Conservation (phyloP, 2,113 vertebrate species). For the Pithys albifrons region DNA sequence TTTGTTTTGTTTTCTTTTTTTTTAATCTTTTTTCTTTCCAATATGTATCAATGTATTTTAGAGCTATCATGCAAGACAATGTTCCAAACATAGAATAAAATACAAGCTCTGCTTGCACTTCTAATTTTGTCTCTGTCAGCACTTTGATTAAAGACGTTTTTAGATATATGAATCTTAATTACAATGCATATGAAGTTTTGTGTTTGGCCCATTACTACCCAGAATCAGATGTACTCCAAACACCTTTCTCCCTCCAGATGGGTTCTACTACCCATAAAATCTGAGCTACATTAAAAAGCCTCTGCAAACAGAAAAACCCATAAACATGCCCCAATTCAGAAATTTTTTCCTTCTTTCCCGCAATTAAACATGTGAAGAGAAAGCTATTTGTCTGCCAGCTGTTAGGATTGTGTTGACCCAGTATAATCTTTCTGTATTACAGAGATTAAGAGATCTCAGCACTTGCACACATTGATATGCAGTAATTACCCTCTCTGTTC, state of each 20-base stretch:
- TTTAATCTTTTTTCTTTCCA: rapidly evolving
- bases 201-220: neutral
- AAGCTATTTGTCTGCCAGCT: neutral
- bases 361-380: neutral
- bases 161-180: neutral
- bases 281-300: neutral
- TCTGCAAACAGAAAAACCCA: neutral
- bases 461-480: neutral
- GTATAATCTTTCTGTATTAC: neutral
- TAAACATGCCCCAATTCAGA: neutral
- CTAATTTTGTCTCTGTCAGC: neutral
- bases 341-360: neutral
- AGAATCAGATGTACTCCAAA: neutral
- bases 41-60: neutral
- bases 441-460: neutral
- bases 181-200: neutral
- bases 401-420: neutral
- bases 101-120: neutral
- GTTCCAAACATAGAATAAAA: neutral
- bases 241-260: neutral
- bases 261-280: neutral
- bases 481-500: neutral
- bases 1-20: neutral
- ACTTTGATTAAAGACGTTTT: neutral
- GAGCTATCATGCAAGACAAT: neutral